Base-by-base conservation (phyloP, 2,113 vertebrate species). In the Cyprinodon variegatus region DNA sequence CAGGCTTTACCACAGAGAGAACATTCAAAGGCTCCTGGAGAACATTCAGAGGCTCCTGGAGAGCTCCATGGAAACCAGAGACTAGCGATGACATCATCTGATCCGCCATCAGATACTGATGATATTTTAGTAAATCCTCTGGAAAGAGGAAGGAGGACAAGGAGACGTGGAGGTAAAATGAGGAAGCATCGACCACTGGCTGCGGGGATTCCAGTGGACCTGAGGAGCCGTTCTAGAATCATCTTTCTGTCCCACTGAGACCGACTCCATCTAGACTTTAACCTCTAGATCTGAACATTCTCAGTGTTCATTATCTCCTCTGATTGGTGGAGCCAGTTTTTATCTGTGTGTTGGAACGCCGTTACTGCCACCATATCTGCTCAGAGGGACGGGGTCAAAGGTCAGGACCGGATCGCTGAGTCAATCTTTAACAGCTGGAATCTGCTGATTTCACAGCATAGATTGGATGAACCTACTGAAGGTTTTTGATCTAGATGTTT, bases 381-480 rank as follows among this genome's bases (percentile, higher is more conserved):
- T 57, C 50, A 36, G 40, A 0, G 37, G 39, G 38, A 36, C 1
- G 36, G 65, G 78, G 50, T 76, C 78, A 82, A 84, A 87, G 78
- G 76, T 76, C 76, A 84, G 11, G 53, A 15, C 46, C 4, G 10
- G n/a, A 12, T 14, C 3, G 10, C 6, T 4, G 63, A 62, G 76
- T 79, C 17, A 84, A 60, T 82, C 53, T 74, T 74, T 84, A 63
- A 62, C 69, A 50, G 20, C 66, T 29, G 64, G 17, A 39, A 36
- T 9, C 29, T 13, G 29, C 22, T 29, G 11, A 11, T 40, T 29
- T 29, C 29, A 29, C 29, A 29, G 29, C 29, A 29, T 29, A 29
- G 29, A 29, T 29, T 29, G 29, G 29, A 29, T 29, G 29, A 29
- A 29, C 1, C 29, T 29, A 29, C 29, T 29, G 29, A 29, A 29